Evolutionary conservation across 2,797 vertebrate genomes (phyloP).

Genomic region (Microctenopoma lineatum): DNA sequence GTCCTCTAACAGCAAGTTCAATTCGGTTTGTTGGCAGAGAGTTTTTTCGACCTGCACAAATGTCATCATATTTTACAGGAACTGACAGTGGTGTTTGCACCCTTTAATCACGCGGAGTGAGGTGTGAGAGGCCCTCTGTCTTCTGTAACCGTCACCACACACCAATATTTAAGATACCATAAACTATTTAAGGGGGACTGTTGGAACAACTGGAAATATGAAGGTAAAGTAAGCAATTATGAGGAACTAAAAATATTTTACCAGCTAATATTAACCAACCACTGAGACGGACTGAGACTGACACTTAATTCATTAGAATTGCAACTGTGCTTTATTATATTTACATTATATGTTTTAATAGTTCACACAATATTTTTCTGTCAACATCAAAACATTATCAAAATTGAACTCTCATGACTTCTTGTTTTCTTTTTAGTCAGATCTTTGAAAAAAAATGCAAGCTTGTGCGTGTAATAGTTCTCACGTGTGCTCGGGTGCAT

Average conservation of each 20-base stretch:
- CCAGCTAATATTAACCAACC: not conserved
- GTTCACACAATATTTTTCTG: not conserved
- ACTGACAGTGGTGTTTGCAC: constrained; percentile 17
- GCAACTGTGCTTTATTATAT: no score
- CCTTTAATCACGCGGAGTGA: not conserved
- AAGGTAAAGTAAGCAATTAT: not conserved
- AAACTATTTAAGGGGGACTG: not conserved
- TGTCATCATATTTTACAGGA: constrained; percentile 24
- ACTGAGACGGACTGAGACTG: not conserved
- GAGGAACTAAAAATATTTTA: not conserved
- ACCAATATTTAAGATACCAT: not conserved
- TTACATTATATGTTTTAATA: no score
- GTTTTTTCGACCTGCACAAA: not conserved
- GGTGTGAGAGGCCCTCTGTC: not conserved
- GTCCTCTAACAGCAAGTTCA: constrained; percentile 24
- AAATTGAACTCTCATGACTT: not conserved
- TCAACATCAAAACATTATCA: not conserved
- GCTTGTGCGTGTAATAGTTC: constrained; percentile 34
- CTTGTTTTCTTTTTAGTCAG: not conserved
- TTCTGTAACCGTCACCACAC: not conserved
- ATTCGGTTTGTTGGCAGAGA: constrained; percentile 23
- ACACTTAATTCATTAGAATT: no score
- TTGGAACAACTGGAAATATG: not conserved
- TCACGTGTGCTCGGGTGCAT: constrained; percentile 42
- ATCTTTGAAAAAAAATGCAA: constrained; percentile 37